phyloP scores from a whole-genome alignment of 2,888 invertebrate genomes.

The Timema cristinae region DNA sequence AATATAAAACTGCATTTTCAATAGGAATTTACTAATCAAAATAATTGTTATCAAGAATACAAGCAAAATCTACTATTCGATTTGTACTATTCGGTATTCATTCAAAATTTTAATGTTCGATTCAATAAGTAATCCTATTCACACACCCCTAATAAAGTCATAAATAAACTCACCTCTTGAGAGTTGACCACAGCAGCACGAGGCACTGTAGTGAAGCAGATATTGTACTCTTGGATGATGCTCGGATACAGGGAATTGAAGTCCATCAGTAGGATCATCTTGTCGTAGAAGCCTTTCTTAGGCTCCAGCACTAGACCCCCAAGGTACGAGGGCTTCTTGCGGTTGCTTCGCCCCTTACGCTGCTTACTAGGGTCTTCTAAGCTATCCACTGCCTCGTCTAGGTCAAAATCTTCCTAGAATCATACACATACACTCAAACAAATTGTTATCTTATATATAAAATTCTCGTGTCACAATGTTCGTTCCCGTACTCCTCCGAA shows the following conservation, averaged over 20 bases:
- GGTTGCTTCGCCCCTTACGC: conserved; percentile 36
- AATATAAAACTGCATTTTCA: too few species aligned
- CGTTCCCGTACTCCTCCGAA: too few species aligned
- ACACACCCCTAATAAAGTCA: not conserved
- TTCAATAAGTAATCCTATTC: too few species aligned
- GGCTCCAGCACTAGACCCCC: conserved; percentile 96
- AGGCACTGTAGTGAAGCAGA: conserved; percentile 90
- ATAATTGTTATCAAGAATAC: too few species aligned
- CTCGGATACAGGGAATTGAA: conserved; percentile 99
- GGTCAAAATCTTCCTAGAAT: conserved; percentile 35
- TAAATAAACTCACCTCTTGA: conserved; percentile 11
- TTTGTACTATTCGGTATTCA: too few species aligned
- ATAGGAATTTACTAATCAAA: too few species aligned
- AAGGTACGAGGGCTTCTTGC: conserved; percentile 80
- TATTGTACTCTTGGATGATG: conserved; percentile 99
- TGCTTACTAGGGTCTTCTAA: conserved; percentile 5
- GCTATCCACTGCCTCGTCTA: conserved; percentile 44
- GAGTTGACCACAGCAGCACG: not conserved
- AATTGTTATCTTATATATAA: too few species aligned
- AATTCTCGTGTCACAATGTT: too few species aligned
- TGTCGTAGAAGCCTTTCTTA: conserved; percentile 96
- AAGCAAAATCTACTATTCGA: too few species aligned
- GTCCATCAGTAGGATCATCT: conserved; percentile 91
- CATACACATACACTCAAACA: too few species aligned
- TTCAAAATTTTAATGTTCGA: too few species aligned